phyloP scores from a whole-genome alignment of 2,888 invertebrate species.

The Drosophila acutilabella region DNA sequence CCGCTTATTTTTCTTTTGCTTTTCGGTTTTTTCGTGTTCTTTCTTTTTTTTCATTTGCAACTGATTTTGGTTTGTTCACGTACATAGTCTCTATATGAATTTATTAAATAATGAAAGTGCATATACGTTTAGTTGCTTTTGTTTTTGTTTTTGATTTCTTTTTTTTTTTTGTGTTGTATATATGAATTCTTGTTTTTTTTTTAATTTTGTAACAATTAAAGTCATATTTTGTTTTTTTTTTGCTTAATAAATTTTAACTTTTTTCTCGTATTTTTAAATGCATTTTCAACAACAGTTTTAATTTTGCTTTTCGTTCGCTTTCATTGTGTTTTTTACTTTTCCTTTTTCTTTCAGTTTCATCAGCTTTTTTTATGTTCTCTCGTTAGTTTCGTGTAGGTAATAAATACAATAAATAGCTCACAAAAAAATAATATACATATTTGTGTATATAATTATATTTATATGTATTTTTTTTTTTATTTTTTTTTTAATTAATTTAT shows the following conservation, averaged over 20 bases:
- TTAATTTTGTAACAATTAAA: slow-evolving; percentile 55
- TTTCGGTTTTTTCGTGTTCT: slow-evolving; percentile 9
- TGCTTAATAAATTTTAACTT: slow-evolving; percentile 48
- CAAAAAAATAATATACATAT: slow-evolving; percentile 46
- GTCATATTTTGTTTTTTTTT: slow-evolving; percentile 33
- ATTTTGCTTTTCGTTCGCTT: slow-evolving; percentile 37
- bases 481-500: slow-evolving; percentile 7
- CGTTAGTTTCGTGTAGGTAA: slow-evolving; percentile 46
- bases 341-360: background rate
- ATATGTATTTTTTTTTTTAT: background rate
- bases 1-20: slow-evolving; percentile 13
- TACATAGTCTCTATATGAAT: slow-evolving; percentile 47
- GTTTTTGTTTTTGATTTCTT: slow-evolving; percentile 24
- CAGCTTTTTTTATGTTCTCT: slow-evolving; percentile 24
- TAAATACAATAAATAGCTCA: slow-evolving; percentile 55
- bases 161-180: slow-evolving; percentile 36
- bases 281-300: slow-evolving; percentile 67
- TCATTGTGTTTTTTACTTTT: slow-evolving; percentile 12
- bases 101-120: slow-evolving; percentile 68
- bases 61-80: slow-evolving; percentile 32
- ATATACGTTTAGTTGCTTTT: slow-evolving; percentile 44
- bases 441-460: slow-evolving; percentile 10
- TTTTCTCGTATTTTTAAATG: slow-evolving; percentile 59
- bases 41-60: slow-evolving; percentile 18
- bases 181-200: slow-evolving; percentile 54